Base-by-base conservation (phyloP, 1,140 invertebrate species). In the Chironomus tepperi region DNA sequence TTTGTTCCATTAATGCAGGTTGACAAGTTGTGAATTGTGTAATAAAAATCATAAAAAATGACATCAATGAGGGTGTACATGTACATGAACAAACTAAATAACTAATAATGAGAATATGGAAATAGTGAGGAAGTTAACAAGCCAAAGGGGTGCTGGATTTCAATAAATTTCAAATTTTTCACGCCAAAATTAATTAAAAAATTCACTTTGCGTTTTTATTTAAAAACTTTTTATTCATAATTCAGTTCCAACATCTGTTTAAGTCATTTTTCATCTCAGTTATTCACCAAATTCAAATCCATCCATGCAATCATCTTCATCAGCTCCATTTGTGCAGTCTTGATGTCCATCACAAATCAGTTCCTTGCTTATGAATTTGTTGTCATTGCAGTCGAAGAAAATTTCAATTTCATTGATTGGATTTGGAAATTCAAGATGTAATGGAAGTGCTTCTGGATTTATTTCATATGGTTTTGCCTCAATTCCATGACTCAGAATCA, bases 331-430 rank as follows among this genome's bases (percentile, higher is more conserved):
- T 7, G 1, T 67, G 16, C 64, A 67, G n/a, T 67, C 64, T 67
- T 67, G 1, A 6, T 67, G 64, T 15, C 64, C 64, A 67, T 67
- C 18, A 67, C 64, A 67, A 67, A 67, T 19, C 7, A 67, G 1
- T 8, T 67, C 64, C 16, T 67, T 67, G 64, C 64, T 19, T 9
- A 67, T 67, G 16, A 16, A 67, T 67, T 67, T 67, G 8, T 67
- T 18, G 64, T 67, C 64, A 67, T 67, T 19, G 18, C 64, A 67
- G 8, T 67, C 18, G 18, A 67, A 67, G 64, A 67, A 67, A 67
- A 67, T 67, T 19, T 67, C 64, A 67, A 67, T 67, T 19, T 67
- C 12, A 67, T 2, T 10, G n/a, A 2, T 7, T 57, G 47, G 10
- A 57, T 12, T 57, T 10, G 64, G 64, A 67, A 67, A 19, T 19